These are phyloP conservation scores for Jordanella pulchra DNA, from an alignment of 2,797 vertebrate genomes.

Conservation along the genomic window DNA sequence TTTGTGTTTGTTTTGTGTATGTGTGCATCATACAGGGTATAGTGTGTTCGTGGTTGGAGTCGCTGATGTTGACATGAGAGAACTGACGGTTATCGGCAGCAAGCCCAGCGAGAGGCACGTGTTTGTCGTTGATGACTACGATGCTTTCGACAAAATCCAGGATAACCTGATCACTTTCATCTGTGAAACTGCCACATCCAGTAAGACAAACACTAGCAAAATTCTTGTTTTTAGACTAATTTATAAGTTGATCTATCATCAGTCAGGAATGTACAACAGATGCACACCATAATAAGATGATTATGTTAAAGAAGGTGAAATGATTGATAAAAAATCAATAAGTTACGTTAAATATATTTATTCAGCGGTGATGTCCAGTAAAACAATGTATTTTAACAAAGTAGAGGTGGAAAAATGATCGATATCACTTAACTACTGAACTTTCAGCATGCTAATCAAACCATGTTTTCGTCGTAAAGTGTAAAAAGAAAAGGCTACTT, in stretches of 20 bases:
- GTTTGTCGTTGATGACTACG: constrained; percentile 96
- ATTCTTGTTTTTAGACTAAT: not conserved
- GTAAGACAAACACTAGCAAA: constrained; percentile 76
- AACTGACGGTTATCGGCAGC: constrained; percentile 93
- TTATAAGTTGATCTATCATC: constrained; percentile 19
- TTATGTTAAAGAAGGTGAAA: not conserved
- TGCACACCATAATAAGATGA: not conserved
- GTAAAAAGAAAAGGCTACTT: not conserved
- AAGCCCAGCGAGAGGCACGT: constrained; percentile 96
- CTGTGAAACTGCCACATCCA: constrained; percentile 98
- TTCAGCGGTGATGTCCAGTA: too few relatives aligned
- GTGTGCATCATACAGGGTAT: constrained; percentile 82
- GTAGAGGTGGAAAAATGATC: too few relatives aligned
- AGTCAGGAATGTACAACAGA: not conserved
- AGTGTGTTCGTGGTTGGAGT: constrained; percentile 97
- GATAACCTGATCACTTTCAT: constrained; percentile 98
- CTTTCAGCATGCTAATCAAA: too few relatives aligned
- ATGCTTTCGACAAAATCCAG: constrained; percentile 96
- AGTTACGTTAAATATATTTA: too few relatives aligned
- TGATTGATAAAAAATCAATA: not conserved
- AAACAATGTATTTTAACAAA: too few relatives aligned
- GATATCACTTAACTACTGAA: too few relatives aligned
- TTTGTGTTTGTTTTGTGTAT: constrained; percentile 35
- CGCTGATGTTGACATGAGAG: constrained; percentile 91
- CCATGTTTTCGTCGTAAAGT: too few relatives aligned